phyloP scores from a whole-genome alignment of 2,888 invertebrate genomes.

The Macaria notata region DNA sequence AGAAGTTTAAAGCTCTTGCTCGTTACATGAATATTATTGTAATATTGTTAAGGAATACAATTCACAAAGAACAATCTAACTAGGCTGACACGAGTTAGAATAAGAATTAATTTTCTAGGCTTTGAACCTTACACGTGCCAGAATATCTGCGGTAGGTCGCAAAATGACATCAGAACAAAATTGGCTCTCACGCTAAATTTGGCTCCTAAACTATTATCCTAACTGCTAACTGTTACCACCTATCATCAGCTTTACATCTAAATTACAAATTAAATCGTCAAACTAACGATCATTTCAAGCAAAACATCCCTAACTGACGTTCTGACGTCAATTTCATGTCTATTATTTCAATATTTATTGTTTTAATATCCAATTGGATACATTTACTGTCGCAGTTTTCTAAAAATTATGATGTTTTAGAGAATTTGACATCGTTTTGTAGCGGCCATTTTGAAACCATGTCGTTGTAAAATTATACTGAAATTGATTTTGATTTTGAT shows the following conservation, averaged over 20 bases:
- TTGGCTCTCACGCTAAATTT: conserved; percentile 1
- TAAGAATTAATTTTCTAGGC: too few relatives aligned
- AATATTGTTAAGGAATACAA: too few relatives aligned
- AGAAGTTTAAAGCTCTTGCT: too few relatives aligned
- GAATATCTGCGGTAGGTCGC: not conserved
- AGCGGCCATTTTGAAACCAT: not conserved
- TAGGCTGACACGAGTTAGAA: too few relatives aligned
- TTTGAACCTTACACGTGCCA: not conserved
- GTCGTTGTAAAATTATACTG: too few relatives aligned
- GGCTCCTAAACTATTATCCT: not conserved
- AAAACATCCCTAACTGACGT: conserved; percentile 7
- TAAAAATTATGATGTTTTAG: conserved; percentile 11
- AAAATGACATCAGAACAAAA: not conserved
- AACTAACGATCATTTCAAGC: conserved; percentile 6
- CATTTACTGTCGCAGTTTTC: conserved; percentile 11
- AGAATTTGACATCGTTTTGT: not conserved
- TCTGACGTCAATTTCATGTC: conserved; percentile 3
- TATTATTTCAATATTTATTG: conserved; percentile 17
- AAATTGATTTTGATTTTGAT: too few relatives aligned
- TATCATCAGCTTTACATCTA: conserved; percentile 14
- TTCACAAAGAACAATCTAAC: too few relatives aligned
- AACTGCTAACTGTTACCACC: conserved; percentile 3
- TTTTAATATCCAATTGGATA: conserved; percentile 5
- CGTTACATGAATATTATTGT: too few relatives aligned
- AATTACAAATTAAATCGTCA: conserved; percentile 21